A percentile compares a stretch with the other conserved stretches of the same genome.
Conservation (phyloP, 2,888 invertebrate species). For the Acleris laterana region DNA sequence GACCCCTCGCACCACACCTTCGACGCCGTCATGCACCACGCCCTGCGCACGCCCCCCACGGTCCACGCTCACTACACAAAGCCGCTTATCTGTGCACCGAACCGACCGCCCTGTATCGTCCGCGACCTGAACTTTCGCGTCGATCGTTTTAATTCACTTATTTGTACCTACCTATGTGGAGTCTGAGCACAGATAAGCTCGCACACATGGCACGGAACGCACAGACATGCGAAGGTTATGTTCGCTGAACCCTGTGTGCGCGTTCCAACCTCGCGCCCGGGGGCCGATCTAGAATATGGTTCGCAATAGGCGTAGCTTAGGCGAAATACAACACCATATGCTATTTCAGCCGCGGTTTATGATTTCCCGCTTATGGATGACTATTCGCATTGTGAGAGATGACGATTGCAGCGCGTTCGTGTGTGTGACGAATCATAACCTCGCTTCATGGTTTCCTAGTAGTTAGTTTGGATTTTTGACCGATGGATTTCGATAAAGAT, state of each 20-base stretch:
- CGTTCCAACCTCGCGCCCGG: conserved; percentile 47
- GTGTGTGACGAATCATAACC: conserved; percentile 70
- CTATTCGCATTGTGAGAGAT: conserved; percentile 58
- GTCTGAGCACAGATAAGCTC: conserved; percentile 36
- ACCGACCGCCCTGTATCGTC: too few species aligned
- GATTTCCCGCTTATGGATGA: conserved; percentile 65
- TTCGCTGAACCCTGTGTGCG: conserved; percentile 38
- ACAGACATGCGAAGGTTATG: conserved; percentile 37
- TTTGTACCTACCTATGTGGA: too few species aligned
- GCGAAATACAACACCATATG: conserved; percentile 49
- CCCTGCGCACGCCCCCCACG: conserved; percentile 79
- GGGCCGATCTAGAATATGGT: conserved; percentile 58
- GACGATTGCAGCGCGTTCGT: conserved; percentile 55
- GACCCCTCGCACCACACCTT: conserved; percentile 74
- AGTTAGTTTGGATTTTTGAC: conserved; percentile 77
- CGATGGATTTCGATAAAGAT: conserved; percentile 76
- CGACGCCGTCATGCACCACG: conserved; percentile 84
- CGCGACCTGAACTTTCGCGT: neutral
- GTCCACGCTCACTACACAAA: conserved; percentile 56
- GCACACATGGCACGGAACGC: conserved; percentile 42
- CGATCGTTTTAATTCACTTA: too few species aligned
- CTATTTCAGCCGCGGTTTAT: conserved; percentile 52
- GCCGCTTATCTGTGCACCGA: conserved; percentile 43
- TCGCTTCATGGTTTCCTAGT: conserved; percentile 77
- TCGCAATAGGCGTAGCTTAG: conserved; percentile 51